Percentiles rank a stretch among this genome's conserved stretches.
Evolutionary conservation across 2,797 vertebrate species (phyloP).

Genomic region (Phalloptychus januarius): DNA sequence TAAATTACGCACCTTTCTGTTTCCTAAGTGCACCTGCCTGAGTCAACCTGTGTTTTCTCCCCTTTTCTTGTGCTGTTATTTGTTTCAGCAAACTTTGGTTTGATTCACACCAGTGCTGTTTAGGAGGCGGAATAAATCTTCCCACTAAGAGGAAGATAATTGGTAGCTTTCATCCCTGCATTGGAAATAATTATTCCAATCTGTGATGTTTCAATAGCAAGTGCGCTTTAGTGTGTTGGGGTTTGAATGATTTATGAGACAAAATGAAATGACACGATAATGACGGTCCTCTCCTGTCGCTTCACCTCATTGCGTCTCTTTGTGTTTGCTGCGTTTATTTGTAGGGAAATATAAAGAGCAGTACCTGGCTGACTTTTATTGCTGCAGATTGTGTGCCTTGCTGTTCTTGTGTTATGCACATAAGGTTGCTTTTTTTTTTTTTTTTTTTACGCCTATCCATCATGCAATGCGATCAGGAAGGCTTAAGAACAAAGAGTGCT

Average conservation of each 20-base stretch:
- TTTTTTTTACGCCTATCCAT: conserved; percentile 11
- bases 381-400: not conserved
- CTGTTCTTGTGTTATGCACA: not conserved
- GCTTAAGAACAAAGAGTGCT: conserved; percentile 27
- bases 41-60: conserved; percentile 19
- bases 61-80: conserved; percentile 29
- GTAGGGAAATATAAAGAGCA: conserved; percentile 19
- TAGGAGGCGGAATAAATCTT: conserved; percentile 62
- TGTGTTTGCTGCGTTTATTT: conserved; percentile 32
- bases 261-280: conserved; percentile 64
- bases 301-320: conserved; percentile 35
- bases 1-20: conserved; percentile 10
- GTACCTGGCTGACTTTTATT: conserved; percentile 16
- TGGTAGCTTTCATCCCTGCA: conserved; percentile 71
- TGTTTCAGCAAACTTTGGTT: conserved; percentile 47
- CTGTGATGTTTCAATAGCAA: conserved; percentile 55
- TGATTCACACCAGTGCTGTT: conserved; percentile 53
- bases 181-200: conserved; percentile 65
- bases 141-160: conserved; percentile 70
- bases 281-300: conserved; percentile 55
- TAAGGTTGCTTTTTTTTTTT: not conserved
- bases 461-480: conserved; percentile 8
- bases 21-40: conserved; percentile 35
- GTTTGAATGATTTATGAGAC: conserved; percentile 63
- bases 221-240: conserved; percentile 43